Conservation (phyloP, 2,113 vertebrate species). For the Dipodomys spectabilis region DNA sequence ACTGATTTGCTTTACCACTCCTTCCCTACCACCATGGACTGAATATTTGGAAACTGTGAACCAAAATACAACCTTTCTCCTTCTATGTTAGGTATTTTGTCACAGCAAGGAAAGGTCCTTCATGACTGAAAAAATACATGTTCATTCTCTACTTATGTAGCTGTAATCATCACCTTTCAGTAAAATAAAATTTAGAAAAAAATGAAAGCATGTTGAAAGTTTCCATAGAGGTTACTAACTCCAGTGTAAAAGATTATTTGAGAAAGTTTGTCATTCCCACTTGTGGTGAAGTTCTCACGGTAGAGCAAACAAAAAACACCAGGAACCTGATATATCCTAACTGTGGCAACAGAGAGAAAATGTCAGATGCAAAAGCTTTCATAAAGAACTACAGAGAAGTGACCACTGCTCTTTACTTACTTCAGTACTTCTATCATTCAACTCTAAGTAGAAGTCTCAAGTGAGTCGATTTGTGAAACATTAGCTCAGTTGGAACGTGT, state of each 20-base stretch:
- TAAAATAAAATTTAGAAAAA: no score
- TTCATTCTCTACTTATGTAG: no score
- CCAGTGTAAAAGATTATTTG: background rate
- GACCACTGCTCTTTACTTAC: background rate
- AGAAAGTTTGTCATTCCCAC: background rate
- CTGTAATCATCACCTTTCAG: no score
- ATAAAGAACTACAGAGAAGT: background rate
- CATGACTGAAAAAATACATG: no score
- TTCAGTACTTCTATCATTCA: slow-evolving; percentile 55
- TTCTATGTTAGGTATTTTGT: background rate
- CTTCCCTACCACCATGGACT: no score
- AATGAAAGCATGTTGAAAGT: no score
- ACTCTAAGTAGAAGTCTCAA: slow-evolving; percentile 45
- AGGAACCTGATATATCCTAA: background rate
- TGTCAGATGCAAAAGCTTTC: background rate
- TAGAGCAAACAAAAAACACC: background rate
- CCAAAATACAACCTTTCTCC: background rate
- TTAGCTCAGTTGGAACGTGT: slow-evolving; percentile 62
- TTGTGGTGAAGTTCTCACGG: background rate
- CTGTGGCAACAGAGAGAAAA: background rate
- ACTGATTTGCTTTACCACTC: background rate
- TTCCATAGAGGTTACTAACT: background rate
- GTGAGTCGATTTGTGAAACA: slow-evolving; percentile 59
- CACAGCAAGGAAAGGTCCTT: background rate
- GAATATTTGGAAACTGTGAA: background rate